A percentile compares a stretch with the other conserved stretches of the same genome.
phyloP scores from a whole-genome alignment of 2,113 vertebrate species.

The Paradisaea rubra region DNA sequence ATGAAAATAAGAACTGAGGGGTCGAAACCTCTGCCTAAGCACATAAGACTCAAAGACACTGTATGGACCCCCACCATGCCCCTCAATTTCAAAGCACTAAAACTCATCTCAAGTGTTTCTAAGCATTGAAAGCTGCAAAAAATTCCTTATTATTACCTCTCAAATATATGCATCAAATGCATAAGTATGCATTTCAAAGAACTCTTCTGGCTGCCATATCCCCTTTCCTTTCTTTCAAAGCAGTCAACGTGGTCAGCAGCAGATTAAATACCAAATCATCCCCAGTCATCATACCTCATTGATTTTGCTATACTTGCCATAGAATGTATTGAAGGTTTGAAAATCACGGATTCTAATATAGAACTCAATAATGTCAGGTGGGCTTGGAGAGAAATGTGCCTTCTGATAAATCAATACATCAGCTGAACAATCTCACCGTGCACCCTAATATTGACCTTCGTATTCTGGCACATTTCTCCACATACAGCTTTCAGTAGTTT shows the following conservation, averaged over 20 bases:
- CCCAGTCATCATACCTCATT: background rate
- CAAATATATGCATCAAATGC: background rate
- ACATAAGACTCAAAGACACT: background rate
- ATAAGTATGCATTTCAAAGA: background rate
- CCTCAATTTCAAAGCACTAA: background rate
- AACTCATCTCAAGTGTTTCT: background rate
- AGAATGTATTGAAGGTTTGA: background rate
- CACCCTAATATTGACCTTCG: background rate
- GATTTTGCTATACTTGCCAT: slow-evolving; percentile 23
- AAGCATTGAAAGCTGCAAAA: background rate
- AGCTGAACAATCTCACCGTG: background rate
- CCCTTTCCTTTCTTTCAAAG: background rate
- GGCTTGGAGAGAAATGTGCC: background rate
- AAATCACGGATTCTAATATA: background rate
- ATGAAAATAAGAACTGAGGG: background rate
- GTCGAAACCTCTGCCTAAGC: background rate
- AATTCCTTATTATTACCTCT: background rate
- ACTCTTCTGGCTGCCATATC: background rate
- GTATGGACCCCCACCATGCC: background rate
- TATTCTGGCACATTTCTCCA: background rate
- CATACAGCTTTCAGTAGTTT: background rate
- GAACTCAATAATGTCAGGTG: background rate
- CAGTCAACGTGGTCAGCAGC: background rate
- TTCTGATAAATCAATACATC: background rate
- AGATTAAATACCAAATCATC: slow-evolving; percentile 12